Conservation (phyloP, 2,113 vertebrate species). For the Microcebus murinus region DNA sequence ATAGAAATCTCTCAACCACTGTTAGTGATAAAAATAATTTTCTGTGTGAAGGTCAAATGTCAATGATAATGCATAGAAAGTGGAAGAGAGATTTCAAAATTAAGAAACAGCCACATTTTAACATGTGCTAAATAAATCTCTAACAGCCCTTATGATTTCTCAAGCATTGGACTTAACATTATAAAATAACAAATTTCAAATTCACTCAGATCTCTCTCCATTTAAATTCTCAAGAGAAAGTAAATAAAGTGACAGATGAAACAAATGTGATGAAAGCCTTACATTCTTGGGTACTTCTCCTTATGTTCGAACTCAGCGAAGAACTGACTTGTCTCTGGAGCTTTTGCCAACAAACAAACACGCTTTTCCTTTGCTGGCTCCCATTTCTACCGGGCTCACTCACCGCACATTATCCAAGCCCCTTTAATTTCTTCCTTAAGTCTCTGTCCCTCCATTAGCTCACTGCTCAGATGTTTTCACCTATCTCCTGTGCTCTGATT, state of each 20-base stretch:
- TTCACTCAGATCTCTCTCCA: constrained; percentile 66
- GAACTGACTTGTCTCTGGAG: constrained; percentile 46
- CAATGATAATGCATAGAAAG: background rate
- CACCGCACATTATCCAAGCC: background rate
- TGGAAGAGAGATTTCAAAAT: background rate
- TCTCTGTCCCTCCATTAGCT: background rate
- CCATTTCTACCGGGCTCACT: background rate
- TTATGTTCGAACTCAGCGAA: constrained; percentile 60
- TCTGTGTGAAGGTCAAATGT: constrained; percentile 25
- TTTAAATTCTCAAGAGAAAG: constrained; percentile 65
- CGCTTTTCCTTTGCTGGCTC: background rate
- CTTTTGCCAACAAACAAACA: constrained; percentile 47
- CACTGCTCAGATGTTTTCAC: background rate
- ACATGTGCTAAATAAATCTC: constrained; percentile 50
- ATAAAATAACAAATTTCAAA: constrained; percentile 73
- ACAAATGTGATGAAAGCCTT: constrained; percentile 65
- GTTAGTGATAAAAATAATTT: background rate
- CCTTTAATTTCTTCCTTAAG: background rate
- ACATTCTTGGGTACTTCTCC: constrained; percentile 59
- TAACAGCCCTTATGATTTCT: constrained; percentile 54
- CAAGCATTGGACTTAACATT: constrained; percentile 46
- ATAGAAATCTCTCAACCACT: background rate
- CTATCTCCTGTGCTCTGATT: background rate
- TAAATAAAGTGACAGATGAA: constrained; percentile 70
- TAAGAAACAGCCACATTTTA: constrained; percentile 7